Evolutionary conservation across 1,140 invertebrate genomes (phyloP).

Genomic region (Armadillidium nasatum): DNA sequence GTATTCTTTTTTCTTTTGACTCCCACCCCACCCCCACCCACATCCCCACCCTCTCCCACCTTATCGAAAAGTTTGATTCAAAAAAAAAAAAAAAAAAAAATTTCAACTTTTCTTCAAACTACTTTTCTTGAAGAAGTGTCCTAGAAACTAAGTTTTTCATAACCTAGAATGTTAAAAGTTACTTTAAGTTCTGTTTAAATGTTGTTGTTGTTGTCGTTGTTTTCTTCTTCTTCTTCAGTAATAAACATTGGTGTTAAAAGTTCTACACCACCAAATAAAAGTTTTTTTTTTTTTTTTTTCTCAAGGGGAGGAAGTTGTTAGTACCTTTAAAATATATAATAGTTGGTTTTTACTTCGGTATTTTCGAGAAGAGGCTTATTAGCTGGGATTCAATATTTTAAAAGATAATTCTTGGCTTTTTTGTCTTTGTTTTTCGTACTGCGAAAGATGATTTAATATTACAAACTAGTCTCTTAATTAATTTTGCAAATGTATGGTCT

Average conservation of each 20-base stretch:
- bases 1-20: neutral
- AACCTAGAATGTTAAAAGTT: slow-evolving; percentile 11
- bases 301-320: no score
- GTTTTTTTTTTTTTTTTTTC: no score
- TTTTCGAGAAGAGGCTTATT: no score
- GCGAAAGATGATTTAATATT: no score
- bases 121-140: slow-evolving; percentile 8
- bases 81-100: slow-evolving; percentile 1
- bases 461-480: no score
- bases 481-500: neutral
- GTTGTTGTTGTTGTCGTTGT: neutral
- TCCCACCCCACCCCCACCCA: neutral
- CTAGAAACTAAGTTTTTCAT: slow-evolving; percentile 5
- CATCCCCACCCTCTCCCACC: neutral
- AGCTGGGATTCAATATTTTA: no score
- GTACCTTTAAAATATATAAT: no score
- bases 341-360: no score
- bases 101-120: slow-evolving; percentile 1
- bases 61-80: neutral
- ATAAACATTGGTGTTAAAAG: neutral
- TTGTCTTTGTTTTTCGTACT: no score
- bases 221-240: neutral
- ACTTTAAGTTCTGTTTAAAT: slow-evolving; percentile 4
- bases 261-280: neutral
- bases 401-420: no score